A percentile compares a stretch with the other conserved stretches of the same genome.
These are phyloP conservation scores for Stylophora pistillata DNA, from an alignment of 64 coral and sea anemone genomes.

Conservation along the genomic window DNA sequence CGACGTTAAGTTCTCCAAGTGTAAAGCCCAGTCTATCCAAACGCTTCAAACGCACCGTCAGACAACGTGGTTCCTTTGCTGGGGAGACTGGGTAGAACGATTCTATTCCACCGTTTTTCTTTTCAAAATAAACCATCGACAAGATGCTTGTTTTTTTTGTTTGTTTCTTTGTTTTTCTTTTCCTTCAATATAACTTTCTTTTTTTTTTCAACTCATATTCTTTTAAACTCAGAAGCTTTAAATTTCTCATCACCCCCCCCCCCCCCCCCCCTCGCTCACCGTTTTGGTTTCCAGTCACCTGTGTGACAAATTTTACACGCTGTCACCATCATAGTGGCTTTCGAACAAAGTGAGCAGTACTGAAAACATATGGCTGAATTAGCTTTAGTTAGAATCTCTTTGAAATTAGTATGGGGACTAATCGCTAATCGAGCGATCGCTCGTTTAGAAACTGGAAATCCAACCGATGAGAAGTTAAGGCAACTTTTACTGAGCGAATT, in stretches of 20 bases:
- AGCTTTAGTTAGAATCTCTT: conserved; percentile 78
- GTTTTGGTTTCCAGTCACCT: conserved; percentile 3
- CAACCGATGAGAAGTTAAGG: conserved; percentile 88
- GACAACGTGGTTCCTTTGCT: neutral
- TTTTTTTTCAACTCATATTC: neutral
- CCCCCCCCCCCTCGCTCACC: neutral
- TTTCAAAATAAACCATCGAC: no score
- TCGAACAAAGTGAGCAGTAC: neutral
- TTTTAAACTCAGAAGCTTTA: neutral
- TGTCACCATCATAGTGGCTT: neutral
- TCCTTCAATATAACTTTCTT: no score
- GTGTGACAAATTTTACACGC: conserved; percentile 46
- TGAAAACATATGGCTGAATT: conserved; percentile 76
- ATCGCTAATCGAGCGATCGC: conserved; percentile 91
- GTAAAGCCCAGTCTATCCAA: no score
- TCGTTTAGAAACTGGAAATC: conserved; percentile 69
- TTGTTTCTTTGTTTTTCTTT: no score
- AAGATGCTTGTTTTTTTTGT: no score
- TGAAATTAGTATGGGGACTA: conserved; percentile 90
- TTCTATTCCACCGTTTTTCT: no score
- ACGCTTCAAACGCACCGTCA: no score
- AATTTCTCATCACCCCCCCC: neutral
- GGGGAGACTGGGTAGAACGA: neutral
- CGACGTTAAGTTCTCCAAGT: neutral
- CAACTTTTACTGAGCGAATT: conserved; percentile 89